Evolutionary conservation across 2,113 vertebrate genomes (phyloP).

Genomic region (Fulica atra): DNA sequence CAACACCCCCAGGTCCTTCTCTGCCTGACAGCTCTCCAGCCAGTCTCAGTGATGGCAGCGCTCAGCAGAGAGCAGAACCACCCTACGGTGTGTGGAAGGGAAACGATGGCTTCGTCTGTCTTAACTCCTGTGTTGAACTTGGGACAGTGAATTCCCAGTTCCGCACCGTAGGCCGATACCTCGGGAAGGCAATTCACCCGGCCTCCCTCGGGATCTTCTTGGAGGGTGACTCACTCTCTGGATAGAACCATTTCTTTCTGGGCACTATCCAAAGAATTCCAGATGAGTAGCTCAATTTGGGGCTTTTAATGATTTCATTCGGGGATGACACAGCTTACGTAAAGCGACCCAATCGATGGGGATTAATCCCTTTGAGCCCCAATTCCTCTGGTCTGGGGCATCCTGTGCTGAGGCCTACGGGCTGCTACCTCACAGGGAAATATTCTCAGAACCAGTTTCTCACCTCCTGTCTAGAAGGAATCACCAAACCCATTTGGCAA

Average conservation of each 20-base stretch:
- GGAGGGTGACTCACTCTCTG: neutral
- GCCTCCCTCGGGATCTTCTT: neutral
- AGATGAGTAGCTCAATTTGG: neutral
- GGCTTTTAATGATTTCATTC: neutral
- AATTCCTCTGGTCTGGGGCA: neutral
- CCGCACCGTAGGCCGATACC: neutral
- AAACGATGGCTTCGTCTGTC: neutral
- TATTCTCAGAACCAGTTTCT: neutral
- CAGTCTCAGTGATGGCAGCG: slow-evolving; percentile 36
- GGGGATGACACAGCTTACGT: neutral
- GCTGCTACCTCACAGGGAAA: neutral
- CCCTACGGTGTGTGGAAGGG: neutral
- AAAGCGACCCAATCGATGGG: neutral
- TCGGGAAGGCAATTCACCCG: neutral
- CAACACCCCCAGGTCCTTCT: too few relatives aligned
- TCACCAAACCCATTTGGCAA: neutral
- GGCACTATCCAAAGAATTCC: neutral
- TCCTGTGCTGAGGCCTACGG: neutral
- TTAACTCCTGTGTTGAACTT: neutral
- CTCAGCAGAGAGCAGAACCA: slow-evolving; percentile 59
- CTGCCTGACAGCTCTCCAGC: too few relatives aligned
- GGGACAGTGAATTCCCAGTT: neutral
- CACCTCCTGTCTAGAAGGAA: neutral
- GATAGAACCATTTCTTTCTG: neutral
- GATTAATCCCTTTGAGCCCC: neutral